Conservation (phyloP, 2,113 vertebrate genomes). For the Sapayoa aenigma region DNA sequence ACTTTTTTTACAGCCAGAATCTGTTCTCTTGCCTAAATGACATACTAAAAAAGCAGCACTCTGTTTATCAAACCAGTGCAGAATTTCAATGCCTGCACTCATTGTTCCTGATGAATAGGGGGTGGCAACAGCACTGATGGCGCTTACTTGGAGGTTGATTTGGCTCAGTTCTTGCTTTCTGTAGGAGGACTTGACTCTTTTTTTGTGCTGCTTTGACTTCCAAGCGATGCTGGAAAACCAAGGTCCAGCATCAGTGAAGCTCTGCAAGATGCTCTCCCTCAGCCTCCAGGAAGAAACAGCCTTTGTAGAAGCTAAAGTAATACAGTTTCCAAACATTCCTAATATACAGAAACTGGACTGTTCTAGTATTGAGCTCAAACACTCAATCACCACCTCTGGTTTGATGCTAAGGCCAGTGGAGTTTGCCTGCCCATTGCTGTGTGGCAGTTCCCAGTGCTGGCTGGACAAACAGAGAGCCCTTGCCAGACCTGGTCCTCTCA, state of each 20-base stretch:
- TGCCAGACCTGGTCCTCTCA: background rate
- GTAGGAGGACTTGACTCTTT: background rate
- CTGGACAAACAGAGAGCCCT: background rate
- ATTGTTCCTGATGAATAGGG: conserved; percentile 33
- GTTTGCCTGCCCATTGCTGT: background rate
- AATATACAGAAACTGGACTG: background rate
- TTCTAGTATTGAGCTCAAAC: background rate
- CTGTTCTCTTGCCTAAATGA: conserved; percentile 5
- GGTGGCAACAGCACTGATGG: background rate
- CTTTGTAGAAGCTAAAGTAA: background rate
- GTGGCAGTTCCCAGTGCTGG: background rate
- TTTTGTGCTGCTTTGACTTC: background rate
- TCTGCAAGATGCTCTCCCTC: background rate
- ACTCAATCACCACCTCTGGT: background rate
- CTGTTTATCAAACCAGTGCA: background rate
- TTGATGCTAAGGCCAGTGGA: background rate
- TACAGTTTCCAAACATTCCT: background rate
- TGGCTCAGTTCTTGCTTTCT: background rate
- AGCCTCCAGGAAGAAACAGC: background rate
- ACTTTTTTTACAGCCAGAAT: conserved; percentile 40
- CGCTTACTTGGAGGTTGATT: background rate
- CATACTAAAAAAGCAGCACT: conserved; percentile 12
- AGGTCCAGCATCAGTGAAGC: background rate
- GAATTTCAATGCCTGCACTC: conserved; percentile 23
- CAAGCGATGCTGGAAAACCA: background rate